These are phyloP conservation scores for Aspidoscelis tigris DNA, from an alignment of 2,113 vertebrate genomes.

Conservation along the genomic window DNA sequence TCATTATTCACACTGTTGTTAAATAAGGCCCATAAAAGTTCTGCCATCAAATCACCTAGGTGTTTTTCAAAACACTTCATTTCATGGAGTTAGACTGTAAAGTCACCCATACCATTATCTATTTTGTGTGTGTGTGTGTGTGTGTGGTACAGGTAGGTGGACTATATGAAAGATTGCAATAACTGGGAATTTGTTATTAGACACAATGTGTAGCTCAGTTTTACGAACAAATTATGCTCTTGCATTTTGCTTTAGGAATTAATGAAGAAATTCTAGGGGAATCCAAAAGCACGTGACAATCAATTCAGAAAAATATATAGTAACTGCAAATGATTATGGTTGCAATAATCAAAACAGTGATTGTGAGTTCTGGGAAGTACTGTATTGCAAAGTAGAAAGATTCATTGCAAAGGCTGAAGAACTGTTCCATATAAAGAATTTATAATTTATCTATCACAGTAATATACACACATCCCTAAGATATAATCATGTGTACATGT, in stretches of 20 bases:
- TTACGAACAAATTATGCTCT: neutral
- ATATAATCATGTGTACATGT: no score
- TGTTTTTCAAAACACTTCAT: constrained; percentile 49
- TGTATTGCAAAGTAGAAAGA: neutral
- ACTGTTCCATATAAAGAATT: no score
- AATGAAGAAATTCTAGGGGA: neutral
- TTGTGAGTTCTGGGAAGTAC: neutral
- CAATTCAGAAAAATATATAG: neutral
- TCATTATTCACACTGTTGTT: constrained; percentile 56
- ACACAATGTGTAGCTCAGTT: neutral
- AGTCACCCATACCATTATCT: neutral
- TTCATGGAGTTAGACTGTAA: constrained; percentile 18
- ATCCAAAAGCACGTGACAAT: neutral
- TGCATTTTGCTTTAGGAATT: neutral
- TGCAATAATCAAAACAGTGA: neutral
- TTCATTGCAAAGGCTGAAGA: neutral
- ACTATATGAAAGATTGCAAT: neutral
- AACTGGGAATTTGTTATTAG: neutral
- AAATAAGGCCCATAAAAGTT: constrained; percentile 39
- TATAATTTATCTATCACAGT: neutral
- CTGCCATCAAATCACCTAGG: constrained; percentile 51
- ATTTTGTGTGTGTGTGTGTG: neutral
- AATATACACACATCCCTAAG: neutral
- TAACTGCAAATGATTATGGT: neutral
- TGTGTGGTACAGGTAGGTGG: neutral